These are phyloP conservation scores for Pteronura brasiliensis DNA, from an alignment of 2,113 vertebrate species.

Conservation along the genomic window DNA sequence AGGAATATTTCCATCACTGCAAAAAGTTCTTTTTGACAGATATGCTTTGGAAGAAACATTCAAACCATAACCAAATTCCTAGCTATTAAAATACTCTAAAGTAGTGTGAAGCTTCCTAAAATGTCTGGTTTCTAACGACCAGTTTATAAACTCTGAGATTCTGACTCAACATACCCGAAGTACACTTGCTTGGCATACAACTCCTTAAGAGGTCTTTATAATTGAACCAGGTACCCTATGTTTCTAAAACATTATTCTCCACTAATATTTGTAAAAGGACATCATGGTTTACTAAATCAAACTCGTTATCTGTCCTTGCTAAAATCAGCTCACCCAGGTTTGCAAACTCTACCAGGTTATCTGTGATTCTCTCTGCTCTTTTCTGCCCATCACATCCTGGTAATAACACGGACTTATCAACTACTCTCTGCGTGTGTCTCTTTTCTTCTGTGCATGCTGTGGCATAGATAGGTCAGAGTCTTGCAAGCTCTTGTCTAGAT, in stretches of 20 bases:
- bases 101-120: not conserved
- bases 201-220: not conserved
- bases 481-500: not conserved
- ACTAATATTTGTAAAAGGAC: not conserved
- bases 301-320: not conserved
- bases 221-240: not conserved
- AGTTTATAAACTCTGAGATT: not conserved
- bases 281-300: not conserved
- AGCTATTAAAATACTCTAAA: conserved; percentile 9
- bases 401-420: not conserved
- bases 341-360: not conserved
- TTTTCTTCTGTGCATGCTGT: not conserved
- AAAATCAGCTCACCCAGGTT: not conserved
- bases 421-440: not conserved
- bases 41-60: not conserved
- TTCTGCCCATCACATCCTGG: not conserved
- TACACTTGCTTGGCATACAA: not conserved
- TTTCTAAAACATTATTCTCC: not conserved
- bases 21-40: not conserved
- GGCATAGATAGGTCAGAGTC: not conserved
- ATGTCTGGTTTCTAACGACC: not conserved
- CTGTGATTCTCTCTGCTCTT: not conserved
- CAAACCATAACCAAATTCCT: not conserved
- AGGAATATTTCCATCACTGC: not conserved
- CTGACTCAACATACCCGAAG: not conserved